Evolutionary conservation across 2,888 invertebrate species (phyloP).

Genomic region (Melitaea athalia): DNA sequence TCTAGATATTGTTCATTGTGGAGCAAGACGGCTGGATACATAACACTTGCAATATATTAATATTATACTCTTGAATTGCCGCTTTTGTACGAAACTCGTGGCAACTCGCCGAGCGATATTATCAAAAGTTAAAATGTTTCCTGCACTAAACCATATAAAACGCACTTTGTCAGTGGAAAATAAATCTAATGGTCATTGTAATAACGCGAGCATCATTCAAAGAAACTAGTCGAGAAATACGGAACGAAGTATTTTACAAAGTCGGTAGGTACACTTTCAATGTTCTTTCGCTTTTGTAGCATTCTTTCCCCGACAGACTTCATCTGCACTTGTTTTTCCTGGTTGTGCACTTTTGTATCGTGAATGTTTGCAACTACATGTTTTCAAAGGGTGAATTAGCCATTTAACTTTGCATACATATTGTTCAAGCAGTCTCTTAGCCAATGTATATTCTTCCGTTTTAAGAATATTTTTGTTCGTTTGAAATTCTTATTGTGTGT

Average conservation of each 20-base stretch:
- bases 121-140: conserved; percentile 14
- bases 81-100: conserved; percentile 8
- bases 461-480: conserved; percentile 28
- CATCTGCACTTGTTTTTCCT: conserved; percentile 36
- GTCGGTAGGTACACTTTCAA: conserved; percentile 25
- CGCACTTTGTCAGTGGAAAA: conserved; percentile 15
- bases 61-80: conserved; percentile 11
- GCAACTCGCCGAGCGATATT: conserved; percentile 7
- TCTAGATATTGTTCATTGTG: conserved; percentile 22
- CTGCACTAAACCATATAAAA: conserved; percentile 7
- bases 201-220: conserved; percentile 22
- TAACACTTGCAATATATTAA: conserved; percentile 18
- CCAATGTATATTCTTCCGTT: conserved; percentile 29
- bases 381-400: conserved; percentile 39
- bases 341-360: conserved; percentile 34
- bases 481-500: conserved; percentile 22
- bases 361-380: conserved; percentile 33
- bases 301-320: conserved; percentile 37
- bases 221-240: conserved; percentile 22
- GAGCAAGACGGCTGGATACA: conserved; percentile 21
- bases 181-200: conserved; percentile 25
- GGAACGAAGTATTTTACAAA: conserved; percentile 29
- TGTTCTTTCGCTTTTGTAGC: conserved; percentile 33
- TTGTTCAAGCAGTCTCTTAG: conserved; percentile 29
- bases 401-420: conserved; percentile 40